Evolutionary conservation across 2,113 vertebrate genomes (phyloP).

Genomic region (Anthoscopus minutus): DNA sequence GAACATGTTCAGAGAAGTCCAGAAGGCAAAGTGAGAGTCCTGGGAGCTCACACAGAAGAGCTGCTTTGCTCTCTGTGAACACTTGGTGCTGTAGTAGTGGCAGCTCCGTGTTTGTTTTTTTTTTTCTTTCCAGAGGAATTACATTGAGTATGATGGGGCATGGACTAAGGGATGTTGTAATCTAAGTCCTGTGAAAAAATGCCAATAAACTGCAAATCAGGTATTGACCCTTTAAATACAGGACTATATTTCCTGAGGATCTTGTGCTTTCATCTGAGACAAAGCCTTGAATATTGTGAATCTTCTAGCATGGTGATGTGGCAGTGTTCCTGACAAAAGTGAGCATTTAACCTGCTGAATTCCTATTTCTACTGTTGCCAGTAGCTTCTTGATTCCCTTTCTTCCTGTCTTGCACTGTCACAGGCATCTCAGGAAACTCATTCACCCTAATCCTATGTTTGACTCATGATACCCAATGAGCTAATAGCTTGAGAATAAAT

Average conservation of each 20-base stretch:
- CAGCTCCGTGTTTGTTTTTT: background rate
- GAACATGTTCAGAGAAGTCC: background rate
- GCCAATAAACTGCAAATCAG: background rate
- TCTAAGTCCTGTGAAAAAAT: background rate
- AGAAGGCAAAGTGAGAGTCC: background rate
- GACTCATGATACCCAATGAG: background rate
- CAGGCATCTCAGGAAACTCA: background rate
- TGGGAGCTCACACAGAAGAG: background rate
- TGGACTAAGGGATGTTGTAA: background rate
- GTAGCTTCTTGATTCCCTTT: background rate
- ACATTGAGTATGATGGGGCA: background rate
- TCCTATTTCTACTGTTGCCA: background rate
- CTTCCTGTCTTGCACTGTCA: background rate
- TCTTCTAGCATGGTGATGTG: background rate
- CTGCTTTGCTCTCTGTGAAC: background rate
- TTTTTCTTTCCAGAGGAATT: background rate
- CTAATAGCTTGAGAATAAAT: conserved; percentile 21
- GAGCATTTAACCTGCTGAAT: background rate
- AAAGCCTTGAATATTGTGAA: background rate
- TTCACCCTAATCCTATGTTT: background rate
- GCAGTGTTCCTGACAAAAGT: background rate
- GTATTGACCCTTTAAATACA: background rate
- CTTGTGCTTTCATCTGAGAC: background rate
- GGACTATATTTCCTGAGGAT: background rate
- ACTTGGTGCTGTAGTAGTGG: background rate